Conservation (phyloP, 1,140 invertebrate species). For the Fragariocoptes setiger region DNA sequence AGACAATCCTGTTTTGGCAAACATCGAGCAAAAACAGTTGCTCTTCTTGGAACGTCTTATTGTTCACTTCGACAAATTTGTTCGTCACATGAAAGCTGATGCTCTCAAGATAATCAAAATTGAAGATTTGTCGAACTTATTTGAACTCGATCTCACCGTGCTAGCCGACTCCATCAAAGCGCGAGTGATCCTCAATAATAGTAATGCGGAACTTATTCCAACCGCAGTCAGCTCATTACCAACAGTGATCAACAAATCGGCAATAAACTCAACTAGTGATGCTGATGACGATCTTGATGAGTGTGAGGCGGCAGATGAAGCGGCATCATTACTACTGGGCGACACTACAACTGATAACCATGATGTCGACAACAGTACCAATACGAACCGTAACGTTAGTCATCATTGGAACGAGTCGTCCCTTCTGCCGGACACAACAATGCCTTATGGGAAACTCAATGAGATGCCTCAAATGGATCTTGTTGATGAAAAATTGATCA, state of each 20-base stretch:
- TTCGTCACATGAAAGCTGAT: slow-evolving; percentile 2
- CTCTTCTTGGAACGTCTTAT: slow-evolving; percentile 5
- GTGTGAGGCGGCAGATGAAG: neutral
- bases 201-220: neutral
- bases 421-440: no score
- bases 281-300: neutral
- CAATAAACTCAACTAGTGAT: neutral
- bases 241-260: neutral
- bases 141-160: neutral
- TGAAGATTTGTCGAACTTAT: neutral
- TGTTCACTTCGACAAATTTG: slow-evolving; percentile 6
- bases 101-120: slow-evolving; percentile 3
- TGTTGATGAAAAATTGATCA: no score
- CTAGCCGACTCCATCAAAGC: neutral
- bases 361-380: no score
- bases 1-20: slow-evolving; percentile 2
- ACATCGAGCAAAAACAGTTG: slow-evolving; percentile 6
- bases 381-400: no score
- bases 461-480: no score
- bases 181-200: neutral
- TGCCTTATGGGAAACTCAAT: no score
- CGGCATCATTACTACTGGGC: neutral
- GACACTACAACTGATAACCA: neutral
- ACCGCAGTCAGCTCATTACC: neutral
- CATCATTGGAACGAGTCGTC: no score